A percentile compares a stretch with the other conserved stretches of the same genome.
These are phyloP conservation scores for Temnothorax ravouxi DNA, from an alignment of 2,888 invertebrate genomes.

Conservation along the genomic window DNA sequence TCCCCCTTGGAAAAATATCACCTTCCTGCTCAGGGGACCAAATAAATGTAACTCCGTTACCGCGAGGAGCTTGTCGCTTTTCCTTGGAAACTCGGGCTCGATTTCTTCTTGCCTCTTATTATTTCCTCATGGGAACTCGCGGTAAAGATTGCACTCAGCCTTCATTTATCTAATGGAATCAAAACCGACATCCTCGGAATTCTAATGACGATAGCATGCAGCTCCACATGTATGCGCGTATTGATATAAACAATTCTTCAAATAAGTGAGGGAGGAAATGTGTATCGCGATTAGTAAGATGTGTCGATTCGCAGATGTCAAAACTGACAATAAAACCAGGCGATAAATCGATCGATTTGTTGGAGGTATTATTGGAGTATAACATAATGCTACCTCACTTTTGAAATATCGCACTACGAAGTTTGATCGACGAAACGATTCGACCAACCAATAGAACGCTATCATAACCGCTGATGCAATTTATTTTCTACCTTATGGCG, in stretches of 20 bases:
- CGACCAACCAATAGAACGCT: conserved; percentile 34
- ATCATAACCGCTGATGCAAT: conserved; percentile 41
- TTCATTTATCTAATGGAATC: conserved; percentile 21
- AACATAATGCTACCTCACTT: conserved; percentile 49
- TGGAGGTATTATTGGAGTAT: conserved; percentile 73
- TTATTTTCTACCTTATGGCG: conserved; percentile 45
- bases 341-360: conserved; percentile 76
- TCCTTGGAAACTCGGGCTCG: conserved; percentile 56
- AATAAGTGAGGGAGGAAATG: background rate
- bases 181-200: background rate
- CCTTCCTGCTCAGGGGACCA: conserved; percentile 66
- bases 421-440: conserved; percentile 51
- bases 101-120: conserved; percentile 53
- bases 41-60: conserved; percentile 73
- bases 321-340: conserved; percentile 6
- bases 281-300: background rate
- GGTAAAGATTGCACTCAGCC: conserved; percentile 14
- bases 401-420: conserved; percentile 60
- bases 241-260: background rate
- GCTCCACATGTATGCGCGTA: too few species aligned
- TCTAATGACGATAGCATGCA: background rate
- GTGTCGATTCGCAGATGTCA: background rate
- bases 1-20: conserved; percentile 77
- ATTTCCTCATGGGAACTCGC: conserved; percentile 34
- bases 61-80: conserved; percentile 50